Evolutionary conservation across 35 echinoderm and acorn worm species (phyloP).

Genomic region (Lytechinus pictus): DNA sequence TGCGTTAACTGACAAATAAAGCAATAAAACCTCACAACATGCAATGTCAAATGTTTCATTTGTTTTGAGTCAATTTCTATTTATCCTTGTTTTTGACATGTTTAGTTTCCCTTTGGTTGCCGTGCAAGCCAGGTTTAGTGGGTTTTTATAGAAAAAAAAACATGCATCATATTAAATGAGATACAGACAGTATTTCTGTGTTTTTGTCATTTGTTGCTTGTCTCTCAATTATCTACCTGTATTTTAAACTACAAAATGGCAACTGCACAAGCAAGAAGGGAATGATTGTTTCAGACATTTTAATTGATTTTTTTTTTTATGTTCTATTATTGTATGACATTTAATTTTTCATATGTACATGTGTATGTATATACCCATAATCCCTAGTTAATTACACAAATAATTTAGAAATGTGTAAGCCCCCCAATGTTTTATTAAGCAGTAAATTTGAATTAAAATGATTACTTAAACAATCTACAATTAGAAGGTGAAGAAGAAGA

Average conservation of each 20-base stretch:
- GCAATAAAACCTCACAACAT: not conserved
- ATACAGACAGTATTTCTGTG: not conserved
- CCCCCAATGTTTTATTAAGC: no score
- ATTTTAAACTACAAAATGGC: not conserved
- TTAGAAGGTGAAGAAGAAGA: not conserved
- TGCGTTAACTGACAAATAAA: not conserved
- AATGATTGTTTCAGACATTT: not conserved
- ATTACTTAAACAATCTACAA: no score
- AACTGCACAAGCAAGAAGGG: not conserved
- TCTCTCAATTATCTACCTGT: not conserved
- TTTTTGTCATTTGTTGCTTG: slow-evolving; percentile 12
- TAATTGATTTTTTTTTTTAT: no score
- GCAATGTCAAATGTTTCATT: not conserved
- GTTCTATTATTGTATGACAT: no score
- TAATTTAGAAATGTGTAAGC: no score
- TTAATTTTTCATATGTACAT: no score
- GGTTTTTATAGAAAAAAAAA: not conserved
- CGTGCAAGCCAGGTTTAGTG: not conserved
- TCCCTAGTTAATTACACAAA: no score
- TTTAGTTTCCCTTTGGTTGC: not conserved
- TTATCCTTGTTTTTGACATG: not conserved
- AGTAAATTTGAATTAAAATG: no score
- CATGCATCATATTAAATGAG: not conserved
- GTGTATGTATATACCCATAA: no score
- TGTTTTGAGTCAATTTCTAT: not conserved